phyloP scores from a whole-genome alignment of 2,888 invertebrate genomes.

The Patella ulyssiponensis region DNA sequence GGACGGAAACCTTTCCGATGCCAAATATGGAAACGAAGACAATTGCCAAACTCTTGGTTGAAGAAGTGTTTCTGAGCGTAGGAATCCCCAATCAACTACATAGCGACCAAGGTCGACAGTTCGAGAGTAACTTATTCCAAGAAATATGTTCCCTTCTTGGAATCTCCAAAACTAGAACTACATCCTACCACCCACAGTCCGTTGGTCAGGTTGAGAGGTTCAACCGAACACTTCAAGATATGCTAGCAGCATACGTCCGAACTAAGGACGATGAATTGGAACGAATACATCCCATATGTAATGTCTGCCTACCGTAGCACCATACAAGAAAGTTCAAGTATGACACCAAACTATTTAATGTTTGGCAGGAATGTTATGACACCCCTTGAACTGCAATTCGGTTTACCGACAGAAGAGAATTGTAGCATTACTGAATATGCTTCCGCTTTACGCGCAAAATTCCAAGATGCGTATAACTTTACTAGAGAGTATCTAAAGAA shows the following conservation, averaged over 20 bases:
- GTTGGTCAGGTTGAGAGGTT: conserved; percentile 38
- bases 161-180: conserved; percentile 13
- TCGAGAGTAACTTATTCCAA: conserved; percentile 15
- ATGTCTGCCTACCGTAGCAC: neutral
- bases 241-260: conserved; percentile 24
- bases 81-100: too few relatives aligned
- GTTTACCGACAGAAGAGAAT: neutral
- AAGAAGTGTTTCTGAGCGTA: too few relatives aligned
- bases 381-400: neutral
- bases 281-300: neutral
- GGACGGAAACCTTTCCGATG: conserved; percentile 20
- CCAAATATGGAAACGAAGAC: neutral
- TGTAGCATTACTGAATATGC: neutral
- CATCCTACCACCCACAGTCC: conserved; percentile 18
- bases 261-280: neutral
- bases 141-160: conserved; percentile 6
- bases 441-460: neutral
- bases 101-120: neutral
- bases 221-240: conserved; percentile 25
- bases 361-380: neutral
- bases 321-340: neutral
- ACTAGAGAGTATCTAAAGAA: neutral
- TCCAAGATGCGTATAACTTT: neutral
- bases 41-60: neutral
- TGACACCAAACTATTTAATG: neutral